These are phyloP conservation scores for Pyrgilauda ruficollis DNA, from an alignment of 2,113 vertebrate species.

Conservation along the genomic window DNA sequence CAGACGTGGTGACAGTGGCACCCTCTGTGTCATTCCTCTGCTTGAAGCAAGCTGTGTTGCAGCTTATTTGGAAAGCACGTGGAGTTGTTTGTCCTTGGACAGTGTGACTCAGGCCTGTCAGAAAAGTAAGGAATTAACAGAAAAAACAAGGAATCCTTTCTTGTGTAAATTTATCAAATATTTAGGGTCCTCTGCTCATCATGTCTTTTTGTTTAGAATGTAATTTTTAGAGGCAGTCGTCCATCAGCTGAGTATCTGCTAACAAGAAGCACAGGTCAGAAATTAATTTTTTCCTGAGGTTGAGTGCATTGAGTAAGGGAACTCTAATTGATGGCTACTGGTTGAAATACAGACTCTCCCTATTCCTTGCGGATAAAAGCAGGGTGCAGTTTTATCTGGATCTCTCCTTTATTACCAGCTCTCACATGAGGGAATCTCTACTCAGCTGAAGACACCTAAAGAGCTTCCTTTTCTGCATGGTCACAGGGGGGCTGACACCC, in stretches of 20 bases:
- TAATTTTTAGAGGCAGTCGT: neutral
- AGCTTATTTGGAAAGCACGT: neutral
- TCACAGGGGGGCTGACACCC: neutral
- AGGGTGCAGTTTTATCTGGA: neutral
- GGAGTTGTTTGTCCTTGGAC: neutral
- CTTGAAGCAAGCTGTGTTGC: neutral
- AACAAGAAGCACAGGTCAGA: neutral
- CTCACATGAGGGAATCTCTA: neutral
- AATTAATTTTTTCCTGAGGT: neutral
- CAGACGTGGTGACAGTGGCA: slow-evolving; percentile 4
- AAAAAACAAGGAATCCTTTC: too few relatives aligned
- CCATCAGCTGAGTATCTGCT: neutral
- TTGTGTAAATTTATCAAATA: neutral
- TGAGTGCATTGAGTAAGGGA: neutral
- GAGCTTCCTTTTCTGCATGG: neutral
- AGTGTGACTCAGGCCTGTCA: neutral
- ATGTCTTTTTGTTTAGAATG: neutral
- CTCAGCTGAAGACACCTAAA: neutral
- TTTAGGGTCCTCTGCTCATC: neutral
- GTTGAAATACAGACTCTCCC: neutral
- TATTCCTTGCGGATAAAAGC: neutral
- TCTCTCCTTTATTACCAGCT: neutral
- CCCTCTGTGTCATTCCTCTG: neutral
- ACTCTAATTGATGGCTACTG: neutral
- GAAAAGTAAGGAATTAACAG: too few relatives aligned